A percentile compares a stretch with the other conserved stretches of the same genome.
Evolutionary conservation across 2,888 invertebrate genomes (phyloP).

Genomic region (Caenorhabditis auriculariae): DNA sequence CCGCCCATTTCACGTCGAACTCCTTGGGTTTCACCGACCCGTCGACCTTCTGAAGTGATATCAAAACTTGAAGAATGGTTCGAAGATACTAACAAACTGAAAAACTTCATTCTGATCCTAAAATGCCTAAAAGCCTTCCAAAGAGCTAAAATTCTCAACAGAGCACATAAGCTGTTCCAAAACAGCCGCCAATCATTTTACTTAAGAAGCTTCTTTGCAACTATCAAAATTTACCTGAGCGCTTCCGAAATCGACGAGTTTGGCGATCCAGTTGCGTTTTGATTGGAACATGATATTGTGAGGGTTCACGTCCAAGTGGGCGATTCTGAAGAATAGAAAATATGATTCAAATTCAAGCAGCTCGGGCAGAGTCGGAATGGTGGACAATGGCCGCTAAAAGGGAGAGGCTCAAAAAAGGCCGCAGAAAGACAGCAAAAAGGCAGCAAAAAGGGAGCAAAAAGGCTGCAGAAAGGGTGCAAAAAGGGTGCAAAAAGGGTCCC

Average conservation of each 20-base stretch:
- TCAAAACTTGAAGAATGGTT: background rate
- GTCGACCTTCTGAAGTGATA: slow-evolving; percentile 17
- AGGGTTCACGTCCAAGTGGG: slow-evolving; percentile 86
- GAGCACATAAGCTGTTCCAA: background rate
- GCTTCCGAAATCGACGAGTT: slow-evolving; percentile 87
- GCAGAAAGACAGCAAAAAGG: too few relatives aligned
- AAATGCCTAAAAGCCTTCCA: background rate
- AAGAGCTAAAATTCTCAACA: background rate
- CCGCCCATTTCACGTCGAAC: slow-evolving; percentile 55
- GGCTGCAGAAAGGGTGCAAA: too few relatives aligned
- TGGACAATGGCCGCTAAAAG: too few relatives aligned
- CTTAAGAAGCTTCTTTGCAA: background rate
- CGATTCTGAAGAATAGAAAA: slow-evolving; percentile 69
- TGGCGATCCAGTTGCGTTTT: slow-evolving; percentile 74
- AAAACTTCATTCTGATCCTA: background rate
- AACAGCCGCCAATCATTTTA: too few relatives aligned
- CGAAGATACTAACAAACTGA: background rate
- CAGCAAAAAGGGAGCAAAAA: too few relatives aligned
- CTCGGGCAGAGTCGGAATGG: too few relatives aligned
- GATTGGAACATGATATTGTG: slow-evolving; percentile 91
- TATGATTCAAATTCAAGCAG: background rate
- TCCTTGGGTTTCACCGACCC: slow-evolving; percentile 25
- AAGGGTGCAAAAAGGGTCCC: too few relatives aligned
- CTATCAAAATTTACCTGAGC: slow-evolving; percentile 74
- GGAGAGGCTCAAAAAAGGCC: too few relatives aligned